Conservation (phyloP, 37 sponge, comb jelly and placozoan genomes). For the Chondrosia reniformis region DNA sequence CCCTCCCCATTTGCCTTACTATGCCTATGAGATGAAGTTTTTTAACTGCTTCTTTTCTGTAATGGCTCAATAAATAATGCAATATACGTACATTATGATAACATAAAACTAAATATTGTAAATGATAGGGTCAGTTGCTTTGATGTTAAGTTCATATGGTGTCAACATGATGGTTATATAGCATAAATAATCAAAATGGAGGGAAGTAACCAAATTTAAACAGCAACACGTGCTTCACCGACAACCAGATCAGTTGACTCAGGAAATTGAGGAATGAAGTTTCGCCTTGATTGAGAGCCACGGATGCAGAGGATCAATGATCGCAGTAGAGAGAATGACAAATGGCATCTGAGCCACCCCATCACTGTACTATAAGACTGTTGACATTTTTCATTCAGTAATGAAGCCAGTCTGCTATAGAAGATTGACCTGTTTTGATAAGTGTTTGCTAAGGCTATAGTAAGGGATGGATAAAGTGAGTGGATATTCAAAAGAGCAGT, state of each 20-base stretch:
- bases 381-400: background rate
- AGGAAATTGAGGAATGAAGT: background rate
- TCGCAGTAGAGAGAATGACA: background rate
- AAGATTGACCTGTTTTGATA: background rate
- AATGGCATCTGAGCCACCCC: background rate
- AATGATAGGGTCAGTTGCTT: too few species aligned
- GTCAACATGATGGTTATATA: too few species aligned
- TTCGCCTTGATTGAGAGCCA: background rate
- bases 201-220: too few species aligned
- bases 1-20: too few species aligned
- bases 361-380: background rate
- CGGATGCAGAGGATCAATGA: background rate
- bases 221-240: too few species aligned
- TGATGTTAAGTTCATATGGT: too few species aligned
- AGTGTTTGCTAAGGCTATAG: constrained; percentile 15
- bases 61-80: too few species aligned
- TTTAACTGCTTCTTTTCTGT: too few species aligned
- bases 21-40: too few species aligned
- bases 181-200: too few species aligned
- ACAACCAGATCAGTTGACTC: background rate
- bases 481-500: constrained; percentile 2
- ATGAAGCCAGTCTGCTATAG: background rate
- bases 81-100: too few species aligned
- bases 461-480: constrained; percentile 8
- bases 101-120: too few species aligned